Evolutionary conservation across 1,140 invertebrate species (phyloP), one percentile per base, ranked within the genome.

Genomic region (Thaumetopoea pityocampa): DNA sequence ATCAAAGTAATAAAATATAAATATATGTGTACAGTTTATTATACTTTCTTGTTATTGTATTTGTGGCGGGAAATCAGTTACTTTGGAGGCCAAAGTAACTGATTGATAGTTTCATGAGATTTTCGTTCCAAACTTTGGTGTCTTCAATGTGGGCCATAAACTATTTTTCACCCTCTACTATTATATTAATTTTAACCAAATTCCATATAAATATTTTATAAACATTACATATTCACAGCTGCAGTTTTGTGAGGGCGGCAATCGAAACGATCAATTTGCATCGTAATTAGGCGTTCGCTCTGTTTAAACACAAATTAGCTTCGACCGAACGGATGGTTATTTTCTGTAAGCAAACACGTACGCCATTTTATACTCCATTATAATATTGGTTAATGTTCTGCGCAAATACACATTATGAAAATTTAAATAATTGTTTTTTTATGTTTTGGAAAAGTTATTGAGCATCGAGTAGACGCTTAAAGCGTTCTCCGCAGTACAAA

Each of bases 251-350:
- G 67, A 61, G 51, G 61, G 43, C 55, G 60, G 57, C 67, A 59
- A 71, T 63, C 57, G 43, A 54, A 68, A 69, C 71, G 62, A 76
- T 67, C 69, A 73, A 79, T 79, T 79, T 79, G 64, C 69, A 79
- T 79, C 45, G 55, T 76, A 76, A 79, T 70, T 68, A 72, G 56
- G 52, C 60, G 54, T 66, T 66, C 55, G 62, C 58, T 70, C 46
- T 63, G 52, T 69, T 71, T 76, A 65, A 68, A 69, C 62, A 61
- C 64, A 70, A 72, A 72, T 72, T 72, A 68, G 58, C 55, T 67
- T 58, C 54, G 48, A 67, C 56, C 54, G 51, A 64, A 63, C 55
- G 45, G 38, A 46, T 41, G 33, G 29, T 51, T 44, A 50, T 64
- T 50, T 51, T 44, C 54, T 51, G 48, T 51, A 56, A 41, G 40